Percentiles rank a stretch among this genome's conserved stretches.
These are phyloP conservation scores for Anabacerthia variegaticeps DNA, from an alignment of 2,797 vertebrate species.

Conservation along the genomic window DNA sequence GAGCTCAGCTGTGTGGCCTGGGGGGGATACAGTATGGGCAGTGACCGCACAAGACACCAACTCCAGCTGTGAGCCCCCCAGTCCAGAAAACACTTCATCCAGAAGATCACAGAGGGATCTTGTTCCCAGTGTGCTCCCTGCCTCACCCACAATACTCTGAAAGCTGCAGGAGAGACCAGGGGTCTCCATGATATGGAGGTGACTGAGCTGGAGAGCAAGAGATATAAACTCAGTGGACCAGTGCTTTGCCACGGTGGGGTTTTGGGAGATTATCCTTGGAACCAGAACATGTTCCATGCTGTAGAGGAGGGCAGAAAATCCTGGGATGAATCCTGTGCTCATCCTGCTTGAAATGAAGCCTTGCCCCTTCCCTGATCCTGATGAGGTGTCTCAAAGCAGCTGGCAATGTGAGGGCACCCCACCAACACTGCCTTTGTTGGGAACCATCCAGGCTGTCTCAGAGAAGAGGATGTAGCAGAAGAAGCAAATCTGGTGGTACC, in stretches of 20 bases:
- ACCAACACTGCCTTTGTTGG: not conserved
- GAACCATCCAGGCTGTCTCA: not conserved
- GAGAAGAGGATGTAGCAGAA: not conserved
- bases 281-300: not conserved
- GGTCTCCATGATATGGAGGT: fast-evolving
- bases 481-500: not conserved
- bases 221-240: not conserved
- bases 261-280: not conserved
- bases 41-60: not conserved
- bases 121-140: not conserved
- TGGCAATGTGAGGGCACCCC: not conserved
- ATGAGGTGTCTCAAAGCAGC: not conserved
- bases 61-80: not conserved
- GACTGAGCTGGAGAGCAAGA: not conserved
- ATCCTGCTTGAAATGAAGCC: not conserved
- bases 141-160: not conserved
- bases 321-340: not conserved
- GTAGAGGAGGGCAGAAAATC: not conserved
- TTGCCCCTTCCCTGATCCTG: not conserved
- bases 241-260: not conserved
- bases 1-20: not conserved
- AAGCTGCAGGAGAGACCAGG: not conserved
- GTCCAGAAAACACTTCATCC: not conserved
- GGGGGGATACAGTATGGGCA: not conserved
- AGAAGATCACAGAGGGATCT: not conserved